A percentile compares a stretch with the other conserved stretches of the same genome.
Evolutionary conservation across 1,140 invertebrate species (phyloP).

Genomic region (Cydia fagiglandana): DNA sequence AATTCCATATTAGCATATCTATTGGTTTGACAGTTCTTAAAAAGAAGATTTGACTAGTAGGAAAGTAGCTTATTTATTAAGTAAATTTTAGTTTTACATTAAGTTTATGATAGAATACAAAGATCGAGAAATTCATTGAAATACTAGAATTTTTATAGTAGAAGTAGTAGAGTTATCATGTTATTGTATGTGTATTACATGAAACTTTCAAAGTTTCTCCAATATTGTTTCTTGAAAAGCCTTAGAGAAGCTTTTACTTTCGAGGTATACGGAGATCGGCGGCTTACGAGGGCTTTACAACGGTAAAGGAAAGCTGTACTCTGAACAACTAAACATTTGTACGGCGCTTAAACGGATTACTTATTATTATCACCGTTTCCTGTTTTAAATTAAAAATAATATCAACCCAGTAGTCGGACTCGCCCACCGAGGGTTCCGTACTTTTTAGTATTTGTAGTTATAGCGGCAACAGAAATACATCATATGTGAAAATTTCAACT

Average conservation of each 20-base stretch:
- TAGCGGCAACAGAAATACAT: no score
- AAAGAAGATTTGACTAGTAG: no score
- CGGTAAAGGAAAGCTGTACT: neutral
- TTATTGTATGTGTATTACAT: neutral
- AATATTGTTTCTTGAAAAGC: slow-evolving; percentile 1
- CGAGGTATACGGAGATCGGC: slow-evolving; percentile 18
- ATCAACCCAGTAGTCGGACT: neutral
- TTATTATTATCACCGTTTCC: neutral
- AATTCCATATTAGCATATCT: no score
- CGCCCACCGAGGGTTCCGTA: no score
- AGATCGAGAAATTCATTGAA: no score
- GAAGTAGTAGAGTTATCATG: neutral
- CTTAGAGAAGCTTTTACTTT: slow-evolving; percentile 15
- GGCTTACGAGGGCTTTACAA: slow-evolving; percentile 9
- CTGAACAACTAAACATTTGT: slow-evolving; percentile 8
- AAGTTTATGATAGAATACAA: neutral
- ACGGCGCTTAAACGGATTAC: neutral
- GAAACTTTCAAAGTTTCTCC: neutral
- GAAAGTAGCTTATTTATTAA: no score
- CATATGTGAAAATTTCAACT: no score
- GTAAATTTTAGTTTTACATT: no score
- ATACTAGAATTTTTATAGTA: no score
- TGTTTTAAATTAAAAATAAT: neutral
- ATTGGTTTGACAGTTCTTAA: no score
- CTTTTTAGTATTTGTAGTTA: no score